Conservation (phyloP, 2,888 invertebrate genomes). For the Tortrix viridana region DNA sequence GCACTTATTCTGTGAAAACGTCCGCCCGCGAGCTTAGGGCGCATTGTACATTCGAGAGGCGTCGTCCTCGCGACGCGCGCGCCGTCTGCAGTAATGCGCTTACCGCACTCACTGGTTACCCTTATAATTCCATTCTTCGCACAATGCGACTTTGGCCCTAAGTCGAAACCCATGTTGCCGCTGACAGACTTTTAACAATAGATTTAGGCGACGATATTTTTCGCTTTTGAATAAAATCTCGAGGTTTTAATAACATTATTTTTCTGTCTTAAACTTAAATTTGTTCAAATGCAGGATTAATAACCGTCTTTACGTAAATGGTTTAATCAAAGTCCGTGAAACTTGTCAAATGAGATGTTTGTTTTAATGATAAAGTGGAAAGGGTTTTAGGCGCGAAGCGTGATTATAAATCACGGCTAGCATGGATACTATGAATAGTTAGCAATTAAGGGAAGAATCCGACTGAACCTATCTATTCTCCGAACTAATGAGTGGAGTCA, state of each 20-base stretch:
- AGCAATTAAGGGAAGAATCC: slow-evolving; percentile 74
- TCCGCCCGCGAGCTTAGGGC: slow-evolving; percentile 68
- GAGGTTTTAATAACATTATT: slow-evolving; percentile 26
- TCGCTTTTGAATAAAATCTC: slow-evolving; percentile 33
- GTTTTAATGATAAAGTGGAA: slow-evolving; percentile 38
- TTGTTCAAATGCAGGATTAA: neutral
- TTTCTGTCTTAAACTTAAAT: slow-evolving; percentile 3
- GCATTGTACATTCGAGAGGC: slow-evolving; percentile 76
- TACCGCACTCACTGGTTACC: slow-evolving; percentile 69
- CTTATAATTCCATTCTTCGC: slow-evolving; percentile 76
- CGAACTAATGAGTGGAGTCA: slow-evolving; percentile 73
- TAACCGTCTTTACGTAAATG: neutral
- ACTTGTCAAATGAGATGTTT: slow-evolving; percentile 28
- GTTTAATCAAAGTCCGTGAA: slow-evolving; percentile 7
- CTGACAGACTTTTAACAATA: slow-evolving; percentile 58
- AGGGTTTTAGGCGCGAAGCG: slow-evolving; percentile 52
- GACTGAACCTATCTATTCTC: slow-evolving; percentile 66
- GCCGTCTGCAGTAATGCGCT: slow-evolving; percentile 75
- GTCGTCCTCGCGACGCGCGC: slow-evolving; percentile 59
- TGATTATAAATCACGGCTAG: slow-evolving; percentile 60
- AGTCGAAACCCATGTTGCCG: slow-evolving; percentile 76
- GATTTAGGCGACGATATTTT: slow-evolving; percentile 38
- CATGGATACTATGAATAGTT: slow-evolving; percentile 56
- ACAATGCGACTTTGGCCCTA: slow-evolving; percentile 66
- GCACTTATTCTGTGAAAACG: slow-evolving; percentile 72